These are phyloP conservation scores for Atta cephalotes DNA, from an alignment of 1,140 invertebrate genomes.

Conservation along the genomic window DNA sequence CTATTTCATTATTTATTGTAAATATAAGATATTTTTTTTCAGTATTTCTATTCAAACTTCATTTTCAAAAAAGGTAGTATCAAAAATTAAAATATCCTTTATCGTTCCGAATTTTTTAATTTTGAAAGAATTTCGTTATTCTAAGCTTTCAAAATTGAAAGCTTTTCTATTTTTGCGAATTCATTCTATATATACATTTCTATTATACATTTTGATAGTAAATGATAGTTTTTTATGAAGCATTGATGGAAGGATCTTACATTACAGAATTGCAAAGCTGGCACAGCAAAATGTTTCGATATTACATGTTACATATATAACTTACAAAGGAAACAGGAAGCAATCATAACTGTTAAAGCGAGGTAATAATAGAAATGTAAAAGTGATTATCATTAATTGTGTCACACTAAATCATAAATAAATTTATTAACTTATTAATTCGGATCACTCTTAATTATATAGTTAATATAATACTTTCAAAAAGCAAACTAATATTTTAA, in stretches of 20 bases:
- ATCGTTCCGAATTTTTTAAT: neutral
- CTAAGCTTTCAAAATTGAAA: neutral
- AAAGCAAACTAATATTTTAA: no score
- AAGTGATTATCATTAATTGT: no score
- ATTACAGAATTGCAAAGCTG: slow-evolving; percentile 91
- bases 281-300: slow-evolving; percentile 94
- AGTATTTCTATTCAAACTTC: neutral
- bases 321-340: slow-evolving; percentile 90
- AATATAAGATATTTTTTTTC: no score
- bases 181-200: neutral
- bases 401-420: no score
- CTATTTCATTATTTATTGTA: no score
- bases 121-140: neutral
- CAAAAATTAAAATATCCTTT: neutral
- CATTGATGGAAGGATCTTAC: slow-evolving; percentile 36
- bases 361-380: slow-evolving; percentile 82
- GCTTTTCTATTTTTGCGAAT: neutral
- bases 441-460: no score
- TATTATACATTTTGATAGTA: neutral
- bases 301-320: slow-evolving; percentile 93
- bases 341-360: slow-evolving; percentile 92
- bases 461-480: no score
- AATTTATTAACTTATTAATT: no score
- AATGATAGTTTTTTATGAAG: neutral
- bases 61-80: neutral